Percentiles rank a stretch among this genome's conserved stretches.
Evolutionary conservation across 2,797 vertebrate genomes (phyloP).

Genomic region (Danio tinwini): DNA sequence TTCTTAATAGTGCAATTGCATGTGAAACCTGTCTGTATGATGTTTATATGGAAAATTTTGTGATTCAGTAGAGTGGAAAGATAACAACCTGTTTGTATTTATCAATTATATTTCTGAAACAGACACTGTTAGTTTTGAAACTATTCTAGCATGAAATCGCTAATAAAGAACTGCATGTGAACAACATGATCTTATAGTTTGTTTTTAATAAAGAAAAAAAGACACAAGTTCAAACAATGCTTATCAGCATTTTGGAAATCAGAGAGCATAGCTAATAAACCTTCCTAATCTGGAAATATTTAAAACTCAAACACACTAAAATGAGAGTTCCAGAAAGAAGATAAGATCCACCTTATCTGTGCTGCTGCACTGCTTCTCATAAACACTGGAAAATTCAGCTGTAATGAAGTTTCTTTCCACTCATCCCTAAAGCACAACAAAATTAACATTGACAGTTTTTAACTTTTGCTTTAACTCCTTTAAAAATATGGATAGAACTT

Average conservation of each 20-base stretch:
- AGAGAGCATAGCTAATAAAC: slow-evolving; percentile 22
- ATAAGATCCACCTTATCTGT: background rate
- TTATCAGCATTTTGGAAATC: background rate
- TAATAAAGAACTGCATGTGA: background rate
- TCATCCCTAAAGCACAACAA: background rate
- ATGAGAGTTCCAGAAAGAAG: slow-evolving; percentile 7
- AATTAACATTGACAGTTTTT: background rate
- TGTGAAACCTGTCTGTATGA: background rate
- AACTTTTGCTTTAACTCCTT: no score
- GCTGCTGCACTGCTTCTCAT: background rate
- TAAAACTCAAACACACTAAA: background rate
- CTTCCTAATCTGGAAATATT: slow-evolving; percentile 1
- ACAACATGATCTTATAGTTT: background rate
- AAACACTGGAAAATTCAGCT: slow-evolving; percentile 9
- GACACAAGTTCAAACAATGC: background rate
- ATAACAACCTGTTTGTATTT: slow-evolving; percentile 4
- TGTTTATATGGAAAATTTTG: slow-evolving; percentile 11
- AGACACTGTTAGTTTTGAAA: background rate
- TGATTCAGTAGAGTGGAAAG: background rate
- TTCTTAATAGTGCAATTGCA: background rate
- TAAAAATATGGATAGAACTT: no score
- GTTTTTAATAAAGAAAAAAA: background rate
- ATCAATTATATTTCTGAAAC: slow-evolving; percentile 16
- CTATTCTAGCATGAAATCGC: background rate
- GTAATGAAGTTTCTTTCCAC: background rate